Conservation (phyloP, 2,113 vertebrate species). For the Ammodytes marinus region DNA sequence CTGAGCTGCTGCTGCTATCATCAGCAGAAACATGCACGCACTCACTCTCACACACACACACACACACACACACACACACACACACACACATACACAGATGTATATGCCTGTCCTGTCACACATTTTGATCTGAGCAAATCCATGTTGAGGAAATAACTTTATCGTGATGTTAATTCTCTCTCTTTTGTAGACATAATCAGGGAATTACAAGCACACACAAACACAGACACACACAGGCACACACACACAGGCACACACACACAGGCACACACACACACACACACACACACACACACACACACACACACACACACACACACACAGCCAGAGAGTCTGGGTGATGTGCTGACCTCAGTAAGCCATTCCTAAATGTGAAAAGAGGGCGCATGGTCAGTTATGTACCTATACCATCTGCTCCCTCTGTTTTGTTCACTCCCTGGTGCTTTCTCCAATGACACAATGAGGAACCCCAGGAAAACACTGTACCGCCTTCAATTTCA, state of each 20-base stretch:
- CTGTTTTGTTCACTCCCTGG: constrained; percentile 20
- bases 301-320: constrained; percentile 30
- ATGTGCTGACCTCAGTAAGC: constrained; percentile 76
- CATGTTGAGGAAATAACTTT: neutral
- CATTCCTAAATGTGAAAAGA: constrained; percentile 66
- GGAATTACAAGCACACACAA: constrained; percentile 54
- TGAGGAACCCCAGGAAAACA: neutral
- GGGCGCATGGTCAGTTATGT: constrained; percentile 18
- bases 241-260: constrained; percentile 15
- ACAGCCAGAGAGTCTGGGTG: constrained; percentile 62
- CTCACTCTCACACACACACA: constrained; percentile 15
- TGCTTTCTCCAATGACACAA: constrained; percentile 14
- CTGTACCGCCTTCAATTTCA: neutral
- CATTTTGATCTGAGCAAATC: constrained; percentile 28
- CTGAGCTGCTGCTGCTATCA: constrained; percentile 72
- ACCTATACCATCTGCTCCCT: constrained; percentile 20
- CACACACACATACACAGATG: constrained; percentile 26
- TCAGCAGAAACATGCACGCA: constrained; percentile 79
- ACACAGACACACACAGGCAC: constrained; percentile 26
- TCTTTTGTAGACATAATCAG: constrained; percentile 8
- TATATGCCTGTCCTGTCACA: constrained; percentile 3
- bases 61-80: constrained; percentile 19
- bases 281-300: constrained; percentile 26
- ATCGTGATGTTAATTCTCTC: neutral
- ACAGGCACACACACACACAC: constrained; percentile 27